Conservation (phyloP, 2,113 vertebrate genomes). For the Pipra filicauda region DNA sequence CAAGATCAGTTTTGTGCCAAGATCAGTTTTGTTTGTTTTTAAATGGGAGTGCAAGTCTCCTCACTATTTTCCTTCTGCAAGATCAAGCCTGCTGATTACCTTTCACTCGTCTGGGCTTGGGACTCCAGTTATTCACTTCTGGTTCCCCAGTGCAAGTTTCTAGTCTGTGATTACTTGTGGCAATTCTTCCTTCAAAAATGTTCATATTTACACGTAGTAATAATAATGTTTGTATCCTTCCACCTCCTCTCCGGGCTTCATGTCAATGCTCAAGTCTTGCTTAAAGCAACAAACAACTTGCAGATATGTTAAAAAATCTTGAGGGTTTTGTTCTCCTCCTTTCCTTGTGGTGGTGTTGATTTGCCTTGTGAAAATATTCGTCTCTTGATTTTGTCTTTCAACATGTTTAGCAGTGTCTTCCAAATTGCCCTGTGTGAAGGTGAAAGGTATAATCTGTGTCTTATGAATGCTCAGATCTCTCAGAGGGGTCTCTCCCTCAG, state of each 20-base stretch:
- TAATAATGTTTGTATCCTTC: slow-evolving; percentile 6
- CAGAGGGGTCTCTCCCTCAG: neutral
- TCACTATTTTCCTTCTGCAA: slow-evolving; percentile 7
- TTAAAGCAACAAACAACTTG: slow-evolving; percentile 32
- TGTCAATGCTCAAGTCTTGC: slow-evolving; percentile 26
- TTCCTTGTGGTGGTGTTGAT: neutral
- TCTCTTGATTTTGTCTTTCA: slow-evolving; percentile 1
- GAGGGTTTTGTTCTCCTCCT: neutral
- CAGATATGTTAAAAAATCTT: neutral
- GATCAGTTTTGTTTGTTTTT: slow-evolving; percentile 42
- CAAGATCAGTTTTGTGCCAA: slow-evolving; percentile 16
- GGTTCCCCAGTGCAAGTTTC: neutral
- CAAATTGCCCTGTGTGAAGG: slow-evolving; percentile 22
- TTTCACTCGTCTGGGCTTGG: slow-evolving; percentile 45
- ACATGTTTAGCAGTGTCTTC: neutral
- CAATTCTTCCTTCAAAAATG: slow-evolving; percentile 17
- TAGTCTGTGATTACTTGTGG: slow-evolving; percentile 6
- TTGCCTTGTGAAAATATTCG: neutral
- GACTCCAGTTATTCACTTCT: slow-evolving; percentile 10
- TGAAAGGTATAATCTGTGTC: neutral
- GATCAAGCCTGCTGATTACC: slow-evolving; percentile 29
- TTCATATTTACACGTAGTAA: neutral
- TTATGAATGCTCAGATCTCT: neutral
- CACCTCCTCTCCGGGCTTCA: slow-evolving; percentile 18
- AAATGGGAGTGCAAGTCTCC: neutral